Base-by-base conservation (phyloP, 2,113 vertebrate species). In the Scolopax mira region DNA sequence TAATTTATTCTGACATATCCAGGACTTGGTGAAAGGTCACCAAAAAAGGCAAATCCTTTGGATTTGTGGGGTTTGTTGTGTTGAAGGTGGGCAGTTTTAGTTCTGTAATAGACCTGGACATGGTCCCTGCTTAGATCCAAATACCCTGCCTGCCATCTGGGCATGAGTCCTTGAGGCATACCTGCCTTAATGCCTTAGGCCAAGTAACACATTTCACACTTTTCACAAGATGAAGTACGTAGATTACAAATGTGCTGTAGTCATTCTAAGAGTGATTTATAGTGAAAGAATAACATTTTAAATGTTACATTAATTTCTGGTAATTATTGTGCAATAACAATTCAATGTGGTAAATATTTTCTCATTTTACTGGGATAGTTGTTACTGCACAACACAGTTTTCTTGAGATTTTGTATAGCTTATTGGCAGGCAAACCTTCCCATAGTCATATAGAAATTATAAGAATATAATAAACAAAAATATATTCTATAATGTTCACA, bases 291-390 rank as follows among this genome's bases (percentile, higher is more conserved):
- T 64, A 94, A 81, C 44, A 73, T 79, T 85, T 92, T 82, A 88
- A 94, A 89, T 89, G 70, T 93, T 93, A 77, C 79, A 85, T 81
- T 70, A 54, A 91, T 91, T 96, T 96, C 65, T 73, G 70, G n/a
- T 71, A 65, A 57, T 85, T 93, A 37, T 65, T 11, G 5, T 92
- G 11, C 57, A 79, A 18, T 86, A 65, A 61, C 64, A 94, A 51
- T 85, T 89, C 58, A 52, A 15, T 58, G 42, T 61, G 51, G 58
- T 42, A 95, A 96, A 87, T 87, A 75, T n/a, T 91, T 94, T 55
- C 60, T 83, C 57, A 91, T 80, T 95, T 94, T 86, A 88, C 58
- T 82, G 48, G 54, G 42, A 22, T 81, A 66, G 44, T 48, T 93
- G 60, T 85, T 94, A 93, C 70, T 92, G 51, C 71, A 54, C 35